Percentiles rank a stretch among this genome's conserved stretches.
Evolutionary conservation across 1,140 invertebrate species (phyloP).

Genomic region (Drosophila virilis): DNA sequence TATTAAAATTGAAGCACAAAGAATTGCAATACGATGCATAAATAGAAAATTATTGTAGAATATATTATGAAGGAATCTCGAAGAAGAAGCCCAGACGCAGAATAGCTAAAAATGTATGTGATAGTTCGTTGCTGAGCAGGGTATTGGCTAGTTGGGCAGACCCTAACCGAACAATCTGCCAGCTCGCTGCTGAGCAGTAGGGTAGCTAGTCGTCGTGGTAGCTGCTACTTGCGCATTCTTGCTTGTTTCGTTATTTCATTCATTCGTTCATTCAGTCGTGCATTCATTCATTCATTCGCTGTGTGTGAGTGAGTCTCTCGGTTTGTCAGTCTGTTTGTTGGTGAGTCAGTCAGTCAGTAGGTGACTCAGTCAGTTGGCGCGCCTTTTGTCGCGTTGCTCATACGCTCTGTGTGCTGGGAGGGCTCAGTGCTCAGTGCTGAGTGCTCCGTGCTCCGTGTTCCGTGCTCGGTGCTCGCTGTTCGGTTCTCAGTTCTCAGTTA

Average conservation of each 20-base stretch:
- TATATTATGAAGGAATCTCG: too few relatives aligned
- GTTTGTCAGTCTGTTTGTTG: constrained; percentile 15
- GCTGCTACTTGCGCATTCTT: not conserved
- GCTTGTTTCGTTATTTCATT: constrained; percentile 30
- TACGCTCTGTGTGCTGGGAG: constrained; percentile 67
- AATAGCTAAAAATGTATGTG: too few relatives aligned
- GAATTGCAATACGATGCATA: too few relatives aligned
- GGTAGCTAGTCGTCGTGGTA: not conserved
- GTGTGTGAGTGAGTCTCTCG: constrained; percentile 49
- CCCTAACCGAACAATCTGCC: too few relatives aligned
- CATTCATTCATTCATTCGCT: constrained; percentile 55
- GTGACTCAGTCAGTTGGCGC: constrained; percentile 38
- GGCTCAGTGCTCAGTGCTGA: constrained; percentile 9
- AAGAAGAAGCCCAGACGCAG: too few relatives aligned
- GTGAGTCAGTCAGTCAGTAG: constrained; percentile 12
- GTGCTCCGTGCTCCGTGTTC: not conserved
- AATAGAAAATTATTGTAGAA: too few relatives aligned
- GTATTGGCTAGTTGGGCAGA: too few relatives aligned
- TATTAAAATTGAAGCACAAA: too few relatives aligned
- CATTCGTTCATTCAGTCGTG: constrained; percentile 49
- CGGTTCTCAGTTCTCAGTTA: constrained; percentile 56
- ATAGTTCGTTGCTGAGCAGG: too few relatives aligned
- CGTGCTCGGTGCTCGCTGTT: constrained; percentile 10
- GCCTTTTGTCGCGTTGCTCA: constrained; percentile 71
- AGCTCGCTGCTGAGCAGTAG: not conserved